Conservation (phyloP, 2,888 invertebrate genomes). For the Pasiphila rectangulata region DNA sequence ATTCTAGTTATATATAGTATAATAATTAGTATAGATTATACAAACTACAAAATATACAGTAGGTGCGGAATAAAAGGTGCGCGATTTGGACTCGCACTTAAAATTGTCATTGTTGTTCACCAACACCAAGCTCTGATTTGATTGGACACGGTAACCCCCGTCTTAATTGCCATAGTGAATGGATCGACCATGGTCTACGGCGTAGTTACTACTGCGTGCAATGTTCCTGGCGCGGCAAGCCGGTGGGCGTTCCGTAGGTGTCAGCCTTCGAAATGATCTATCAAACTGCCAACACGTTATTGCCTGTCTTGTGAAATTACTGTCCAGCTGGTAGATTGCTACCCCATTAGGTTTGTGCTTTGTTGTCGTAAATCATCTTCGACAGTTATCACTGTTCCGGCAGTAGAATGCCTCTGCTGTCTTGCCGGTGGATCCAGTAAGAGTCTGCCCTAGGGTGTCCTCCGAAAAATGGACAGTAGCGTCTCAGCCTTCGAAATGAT, state of each 20-base stretch:
- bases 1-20: too few relatives aligned
- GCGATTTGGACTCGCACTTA: too few relatives aligned
- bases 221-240: slow-evolving; percentile 26
- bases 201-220: slow-evolving; percentile 11
- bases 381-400: slow-evolving; percentile 6
- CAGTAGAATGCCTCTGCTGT: not conserved
- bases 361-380: slow-evolving; percentile 19
- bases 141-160: too few relatives aligned
- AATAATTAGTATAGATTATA: too few relatives aligned
- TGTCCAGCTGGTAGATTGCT: slow-evolving; percentile 12
- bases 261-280: slow-evolving; percentile 32
- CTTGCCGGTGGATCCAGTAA: not conserved
- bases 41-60: too few relatives aligned
- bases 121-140: too few relatives aligned
- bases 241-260: slow-evolving; percentile 34
- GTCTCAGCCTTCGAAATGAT: slow-evolving; percentile 33
- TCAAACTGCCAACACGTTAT: slow-evolving; percentile 30
- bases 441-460: too few relatives aligned
- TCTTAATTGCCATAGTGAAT: slow-evolving; percentile 15
- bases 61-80: too few relatives aligned
- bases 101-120: too few relatives aligned
- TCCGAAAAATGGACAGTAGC: too few relatives aligned
- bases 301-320: slow-evolving; percentile 23
- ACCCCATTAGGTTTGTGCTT: not conserved
- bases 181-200: slow-evolving; percentile 17